These are phyloP conservation scores for Nymphalis urticae DNA, from an alignment of 2,888 invertebrate species.

Conservation along the genomic window DNA sequence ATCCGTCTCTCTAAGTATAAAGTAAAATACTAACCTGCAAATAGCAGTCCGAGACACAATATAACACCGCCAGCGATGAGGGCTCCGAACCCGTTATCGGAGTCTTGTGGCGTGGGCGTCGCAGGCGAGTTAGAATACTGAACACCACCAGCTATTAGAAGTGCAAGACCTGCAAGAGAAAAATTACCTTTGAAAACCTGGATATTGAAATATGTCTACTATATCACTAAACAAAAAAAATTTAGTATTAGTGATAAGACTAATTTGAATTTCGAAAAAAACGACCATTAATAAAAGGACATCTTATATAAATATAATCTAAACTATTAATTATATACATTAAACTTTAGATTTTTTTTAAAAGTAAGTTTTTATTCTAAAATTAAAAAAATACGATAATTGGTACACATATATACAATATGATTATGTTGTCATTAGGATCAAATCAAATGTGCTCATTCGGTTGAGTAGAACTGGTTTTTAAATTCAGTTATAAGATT, in stretches of 20 bases:
- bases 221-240: neutral
- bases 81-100: slow-evolving; percentile 76
- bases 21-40: slow-evolving; percentile 76
- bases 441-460: too few species aligned
- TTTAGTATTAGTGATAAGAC: neutral
- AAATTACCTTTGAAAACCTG: neutral
- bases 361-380: too few species aligned
- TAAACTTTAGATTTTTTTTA: too few species aligned
- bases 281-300: too few species aligned
- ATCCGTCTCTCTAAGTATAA: neutral
- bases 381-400: too few species aligned
- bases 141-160: slow-evolving; percentile 84
- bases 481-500: too few species aligned
- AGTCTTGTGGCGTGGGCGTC: slow-evolving; percentile 58
- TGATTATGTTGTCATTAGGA: too few species aligned
- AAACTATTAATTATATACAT: too few species aligned
- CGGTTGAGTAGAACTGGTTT: too few species aligned
- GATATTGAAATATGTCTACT: neutral
- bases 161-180: slow-evolving; percentile 76
- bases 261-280: too few species aligned
- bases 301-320: too few species aligned
- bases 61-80: slow-evolving; percentile 84
- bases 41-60: slow-evolving; percentile 81
- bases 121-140: slow-evolving; percentile 79
- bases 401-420: too few species aligned